phyloP scores from a whole-genome alignment of 2,797 vertebrate species.

The Pygocentrus nattereri region DNA sequence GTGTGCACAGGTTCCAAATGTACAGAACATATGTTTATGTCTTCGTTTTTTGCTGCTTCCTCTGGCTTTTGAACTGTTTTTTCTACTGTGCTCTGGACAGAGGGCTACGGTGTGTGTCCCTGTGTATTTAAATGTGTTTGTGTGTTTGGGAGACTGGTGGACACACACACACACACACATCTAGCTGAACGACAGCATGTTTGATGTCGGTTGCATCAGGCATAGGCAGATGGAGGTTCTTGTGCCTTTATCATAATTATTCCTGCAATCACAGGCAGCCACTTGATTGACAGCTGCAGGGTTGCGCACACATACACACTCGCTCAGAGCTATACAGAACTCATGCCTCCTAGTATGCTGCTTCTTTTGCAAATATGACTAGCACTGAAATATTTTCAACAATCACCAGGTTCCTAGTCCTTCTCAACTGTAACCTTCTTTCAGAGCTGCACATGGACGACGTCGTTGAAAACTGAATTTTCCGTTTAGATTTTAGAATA shows the following conservation, averaged over 20 bases:
- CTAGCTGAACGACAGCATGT: slow-evolving; percentile 58
- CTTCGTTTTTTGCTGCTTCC: neutral
- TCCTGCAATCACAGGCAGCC: slow-evolving; percentile 45
- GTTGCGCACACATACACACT: slow-evolving; percentile 33
- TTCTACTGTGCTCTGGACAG: neutral
- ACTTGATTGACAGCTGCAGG: slow-evolving; percentile 34
- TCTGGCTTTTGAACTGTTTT: neutral
- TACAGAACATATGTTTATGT: no score
- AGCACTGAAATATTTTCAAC: slow-evolving; percentile 19
- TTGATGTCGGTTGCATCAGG: slow-evolving; percentile 63
- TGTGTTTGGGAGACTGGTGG: slow-evolving; percentile 64
- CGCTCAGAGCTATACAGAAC: neutral
- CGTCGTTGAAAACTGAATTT: no score
- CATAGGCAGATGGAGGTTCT: slow-evolving; percentile 51
- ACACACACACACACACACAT: slow-evolving; percentile 37
- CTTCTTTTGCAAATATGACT: slow-evolving; percentile 19
- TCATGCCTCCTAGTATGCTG: neutral
- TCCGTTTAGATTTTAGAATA: no score
- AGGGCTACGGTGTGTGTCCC: slow-evolving; percentile 48
- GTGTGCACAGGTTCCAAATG: neutral
- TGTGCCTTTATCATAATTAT: slow-evolving; percentile 42
- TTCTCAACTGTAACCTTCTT: neutral
- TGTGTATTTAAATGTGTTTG: slow-evolving; percentile 25
- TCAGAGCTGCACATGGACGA: no score
- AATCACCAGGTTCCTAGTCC: neutral